phyloP scores from a whole-genome alignment of 2,113 vertebrate species.

The Cyanistes caeruleus region DNA sequence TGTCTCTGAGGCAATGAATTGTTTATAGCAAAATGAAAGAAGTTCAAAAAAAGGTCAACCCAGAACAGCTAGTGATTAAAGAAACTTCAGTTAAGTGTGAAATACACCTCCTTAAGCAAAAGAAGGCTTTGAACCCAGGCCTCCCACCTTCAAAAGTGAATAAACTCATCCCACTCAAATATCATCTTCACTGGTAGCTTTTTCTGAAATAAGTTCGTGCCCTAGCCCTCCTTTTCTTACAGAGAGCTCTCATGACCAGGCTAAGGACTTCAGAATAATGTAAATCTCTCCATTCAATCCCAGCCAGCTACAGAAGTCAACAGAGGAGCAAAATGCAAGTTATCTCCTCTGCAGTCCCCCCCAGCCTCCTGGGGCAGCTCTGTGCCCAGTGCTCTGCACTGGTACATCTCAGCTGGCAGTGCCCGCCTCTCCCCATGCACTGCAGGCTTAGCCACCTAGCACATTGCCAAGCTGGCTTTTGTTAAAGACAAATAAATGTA shows the following conservation, averaged over 20 bases:
- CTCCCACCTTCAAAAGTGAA: background rate
- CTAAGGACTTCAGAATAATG: background rate
- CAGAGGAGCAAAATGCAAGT: background rate
- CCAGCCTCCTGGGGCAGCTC: background rate
- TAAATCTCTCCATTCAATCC: background rate
- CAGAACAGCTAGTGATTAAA: background rate
- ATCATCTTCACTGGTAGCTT: background rate
- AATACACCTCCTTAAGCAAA: background rate
- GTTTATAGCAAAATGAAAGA: background rate
- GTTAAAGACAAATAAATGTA: background rate
- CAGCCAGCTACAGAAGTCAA: background rate
- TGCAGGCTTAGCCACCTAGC: background rate
- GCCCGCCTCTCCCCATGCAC: too few species aligned
- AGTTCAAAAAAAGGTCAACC: background rate
- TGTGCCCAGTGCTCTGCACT: too few species aligned
- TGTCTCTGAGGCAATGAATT: background rate
- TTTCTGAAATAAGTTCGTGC: background rate
- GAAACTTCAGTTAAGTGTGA: background rate
- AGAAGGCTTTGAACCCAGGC: background rate
- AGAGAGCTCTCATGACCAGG: background rate
- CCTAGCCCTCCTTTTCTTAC: background rate
- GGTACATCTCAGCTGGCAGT: background rate
- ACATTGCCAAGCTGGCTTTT: background rate
- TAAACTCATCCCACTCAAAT: background rate
- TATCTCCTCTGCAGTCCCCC: accelerated